Base-by-base conservation (phyloP, 1,140 invertebrate species). In the Dendrolimus punctatus region DNA sequence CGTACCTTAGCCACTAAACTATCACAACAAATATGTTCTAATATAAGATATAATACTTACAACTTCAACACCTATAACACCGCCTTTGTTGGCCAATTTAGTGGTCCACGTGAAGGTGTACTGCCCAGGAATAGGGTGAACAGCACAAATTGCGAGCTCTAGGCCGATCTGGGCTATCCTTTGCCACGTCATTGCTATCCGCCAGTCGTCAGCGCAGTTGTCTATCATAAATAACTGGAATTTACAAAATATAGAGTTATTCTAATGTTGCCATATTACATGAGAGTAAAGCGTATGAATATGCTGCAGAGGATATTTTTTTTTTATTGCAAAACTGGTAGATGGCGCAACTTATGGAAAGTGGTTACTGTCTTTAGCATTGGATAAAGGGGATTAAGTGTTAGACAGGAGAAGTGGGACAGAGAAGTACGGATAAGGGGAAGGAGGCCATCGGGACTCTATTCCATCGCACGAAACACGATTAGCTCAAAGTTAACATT, bases 121-220 rank as follows among this genome's bases (percentile, higher is more conserved):
- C 88, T 98, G 92, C 49, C 98, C 97, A 10, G 98, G 98, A 73
- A 99, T 95, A 43, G 98, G 98, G 88, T 99, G 98, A 68, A 99
- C 93, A 68, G 96, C 96, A 88, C 98, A 99, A 76, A 99, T 95
- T 58, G 93, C 82, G 62, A 99, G 89, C 88, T 99, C 98, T 66
- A 98, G 90, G 40, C 92, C 90, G 76, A 99, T 97, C 88, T 98
- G 96, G 64, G 92, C 91, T 87, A 97, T 96, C 82, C 97, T 90
- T 88, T 97, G 95, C 94, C 95, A 98, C 55, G 98, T 99, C 94
- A 99, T 98, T 62, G 98, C 98, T 88, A 99, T 99, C 78, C 98
- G 91, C 98, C 98, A 99, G 90, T 99, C 98, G 88, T 99, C 98
- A 50, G 98, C 97, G 89, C 98, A 99, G 91, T 99, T 99, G 91